A percentile compares a stretch with the other conserved stretches of the same genome.
These are phyloP conservation scores for Conger conger DNA, from an alignment of 2,113 vertebrate genomes.

Conservation along the genomic window DNA sequence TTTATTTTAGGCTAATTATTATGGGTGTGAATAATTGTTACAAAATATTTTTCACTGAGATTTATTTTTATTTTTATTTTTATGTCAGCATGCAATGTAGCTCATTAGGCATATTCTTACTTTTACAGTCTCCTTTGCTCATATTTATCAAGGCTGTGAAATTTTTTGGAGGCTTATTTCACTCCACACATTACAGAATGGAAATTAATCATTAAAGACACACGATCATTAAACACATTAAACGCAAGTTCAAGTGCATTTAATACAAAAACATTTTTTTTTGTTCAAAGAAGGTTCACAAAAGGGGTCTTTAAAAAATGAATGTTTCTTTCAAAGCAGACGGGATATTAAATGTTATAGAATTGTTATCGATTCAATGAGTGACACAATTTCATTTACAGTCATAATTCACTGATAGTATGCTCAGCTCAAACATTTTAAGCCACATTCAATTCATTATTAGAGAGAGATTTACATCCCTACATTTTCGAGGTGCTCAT, in stretches of 20 bases:
- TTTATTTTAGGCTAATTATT: too few relatives aligned
- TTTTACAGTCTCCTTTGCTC: too few relatives aligned
- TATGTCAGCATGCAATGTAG: too few relatives aligned
- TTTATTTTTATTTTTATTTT: too few relatives aligned
- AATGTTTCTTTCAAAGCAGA: not conserved
- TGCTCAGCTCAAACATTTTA: not conserved
- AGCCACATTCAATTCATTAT: not conserved
- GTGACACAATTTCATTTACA: not conserved
- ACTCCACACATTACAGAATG: too few relatives aligned
- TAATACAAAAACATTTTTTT: not conserved
- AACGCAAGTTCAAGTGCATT: slow-evolving; percentile 3
- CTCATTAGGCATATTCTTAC: too few relatives aligned
- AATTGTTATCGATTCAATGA: not conserved
- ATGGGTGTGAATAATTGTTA: too few relatives aligned
- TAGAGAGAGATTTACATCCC: not conserved
- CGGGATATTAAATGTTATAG: slow-evolving; percentile 6
- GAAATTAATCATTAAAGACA: not conserved
- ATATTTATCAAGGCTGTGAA: too few relatives aligned
- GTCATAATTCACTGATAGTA: not conserved
- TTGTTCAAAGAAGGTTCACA: not conserved
- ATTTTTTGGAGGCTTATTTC: too few relatives aligned
- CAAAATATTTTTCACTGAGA: too few relatives aligned
- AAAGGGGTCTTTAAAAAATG: not conserved
- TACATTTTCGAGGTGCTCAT: not conserved
- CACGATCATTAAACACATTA: too few relatives aligned